phyloP scores from a whole-genome alignment of 2,888 invertebrate species.

The Rotaria magnacalcarata region DNA sequence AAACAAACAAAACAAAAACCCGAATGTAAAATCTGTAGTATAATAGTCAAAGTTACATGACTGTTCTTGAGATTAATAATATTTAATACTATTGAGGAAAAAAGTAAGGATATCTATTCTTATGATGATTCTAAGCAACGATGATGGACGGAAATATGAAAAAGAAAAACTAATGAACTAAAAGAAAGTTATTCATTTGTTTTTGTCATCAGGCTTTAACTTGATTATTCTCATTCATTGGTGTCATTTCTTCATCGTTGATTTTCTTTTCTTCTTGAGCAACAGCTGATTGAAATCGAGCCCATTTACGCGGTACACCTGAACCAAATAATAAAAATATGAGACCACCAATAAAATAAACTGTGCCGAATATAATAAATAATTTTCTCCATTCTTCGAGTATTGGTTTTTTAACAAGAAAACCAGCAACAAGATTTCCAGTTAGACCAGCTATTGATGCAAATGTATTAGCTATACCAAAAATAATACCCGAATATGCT shows the following conservation, averaged over 20 bases:
- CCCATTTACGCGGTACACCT: constrained; percentile 43
- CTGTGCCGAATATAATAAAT: constrained; percentile 39
- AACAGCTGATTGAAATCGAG: not conserved
- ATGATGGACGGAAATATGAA: not conserved
- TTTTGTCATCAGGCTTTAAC: not conserved
- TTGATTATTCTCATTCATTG: not conserved
- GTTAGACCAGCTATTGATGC: constrained; percentile 43
- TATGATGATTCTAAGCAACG: too few relatives aligned
- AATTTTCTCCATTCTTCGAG: constrained; percentile 43
- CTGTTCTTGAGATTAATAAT: too few relatives aligned
- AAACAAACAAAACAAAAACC: too few relatives aligned
- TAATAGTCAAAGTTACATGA: too few relatives aligned
- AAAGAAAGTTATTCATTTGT: not conserved
- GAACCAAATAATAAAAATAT: constrained; percentile 40
- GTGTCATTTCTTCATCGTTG: not conserved
- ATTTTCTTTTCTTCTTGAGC: not conserved
- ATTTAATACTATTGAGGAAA: too few relatives aligned
- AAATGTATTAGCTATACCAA: constrained; percentile 45
- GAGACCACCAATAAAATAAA: constrained; percentile 44
- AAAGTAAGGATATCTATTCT: too few relatives aligned
- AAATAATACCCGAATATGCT: constrained; percentile 40
- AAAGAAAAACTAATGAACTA: not conserved
- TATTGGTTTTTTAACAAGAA: constrained; percentile 29
- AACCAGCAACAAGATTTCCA: constrained; percentile 40
- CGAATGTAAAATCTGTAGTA: too few relatives aligned